Percentiles rank a stretch among this genome's conserved stretches.
Conservation (phyloP, 2,797 vertebrate genomes). For the Protosalanx chinensis region DNA sequence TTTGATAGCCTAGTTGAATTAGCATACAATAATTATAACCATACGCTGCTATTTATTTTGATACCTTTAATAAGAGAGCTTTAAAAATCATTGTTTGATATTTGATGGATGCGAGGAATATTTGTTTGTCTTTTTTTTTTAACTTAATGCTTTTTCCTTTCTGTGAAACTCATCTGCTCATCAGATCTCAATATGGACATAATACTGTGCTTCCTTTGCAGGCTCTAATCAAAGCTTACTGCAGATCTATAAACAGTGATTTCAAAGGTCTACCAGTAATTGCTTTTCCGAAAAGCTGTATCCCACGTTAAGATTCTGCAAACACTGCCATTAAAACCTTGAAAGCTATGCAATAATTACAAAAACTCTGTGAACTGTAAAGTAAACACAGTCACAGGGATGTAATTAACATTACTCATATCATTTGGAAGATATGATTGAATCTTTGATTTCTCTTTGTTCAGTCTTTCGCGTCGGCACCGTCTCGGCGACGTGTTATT, state of each 20-base stretch:
- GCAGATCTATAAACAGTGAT: conserved; percentile 13
- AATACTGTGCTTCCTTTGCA: background rate
- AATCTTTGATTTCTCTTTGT: background rate
- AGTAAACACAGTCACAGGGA: conserved; percentile 9
- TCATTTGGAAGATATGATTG: background rate
- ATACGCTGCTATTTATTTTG: no score
- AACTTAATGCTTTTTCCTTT: background rate
- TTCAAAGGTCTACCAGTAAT: conserved; percentile 14
- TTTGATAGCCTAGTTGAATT: background rate
- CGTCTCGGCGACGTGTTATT: background rate
- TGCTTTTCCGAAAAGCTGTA: conserved; percentile 6
- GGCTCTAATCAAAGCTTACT: background rate
- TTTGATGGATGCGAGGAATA: background rate
- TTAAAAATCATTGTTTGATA: background rate
- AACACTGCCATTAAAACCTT: conserved; percentile 3
- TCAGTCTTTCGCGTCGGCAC: background rate
- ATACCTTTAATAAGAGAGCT: no score
- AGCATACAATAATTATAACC: no score
- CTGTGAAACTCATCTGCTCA: background rate
- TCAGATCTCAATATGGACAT: background rate
- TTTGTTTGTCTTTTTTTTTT: background rate
- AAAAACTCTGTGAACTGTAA: conserved; percentile 10
- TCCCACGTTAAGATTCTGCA: conserved; percentile 2
- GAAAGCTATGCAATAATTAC: conserved; percentile 8
- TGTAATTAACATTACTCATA: background rate